Evolutionary conservation across 2,113 vertebrate genomes (phyloP).

Genomic region (Cricetomys ansorgei): DNA sequence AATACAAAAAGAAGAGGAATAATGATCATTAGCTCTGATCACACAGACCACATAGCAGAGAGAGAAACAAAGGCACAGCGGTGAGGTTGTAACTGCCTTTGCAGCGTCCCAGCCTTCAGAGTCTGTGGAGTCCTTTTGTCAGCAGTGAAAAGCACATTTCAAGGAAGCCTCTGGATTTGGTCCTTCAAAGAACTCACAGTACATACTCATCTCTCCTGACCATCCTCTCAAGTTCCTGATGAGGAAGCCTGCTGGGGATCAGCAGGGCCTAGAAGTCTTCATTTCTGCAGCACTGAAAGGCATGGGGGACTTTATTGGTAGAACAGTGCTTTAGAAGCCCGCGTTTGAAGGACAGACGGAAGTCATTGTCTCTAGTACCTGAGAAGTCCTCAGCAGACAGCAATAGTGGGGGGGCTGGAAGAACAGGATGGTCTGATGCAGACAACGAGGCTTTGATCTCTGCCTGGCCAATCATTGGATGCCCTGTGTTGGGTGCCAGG

Average conservation of each 20-base stretch:
- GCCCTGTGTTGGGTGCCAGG: background rate
- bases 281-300: background rate
- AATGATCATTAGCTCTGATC: background rate
- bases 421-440: background rate
- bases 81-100: background rate
- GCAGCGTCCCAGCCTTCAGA: background rate
- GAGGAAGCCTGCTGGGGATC: background rate
- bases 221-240: background rate
- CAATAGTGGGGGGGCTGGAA: background rate
- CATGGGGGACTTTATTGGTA: background rate
- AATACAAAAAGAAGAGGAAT: background rate
- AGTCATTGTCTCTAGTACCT: background rate
- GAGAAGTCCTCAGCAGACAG: background rate
- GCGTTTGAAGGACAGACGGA: background rate
- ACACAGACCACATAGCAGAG: background rate
- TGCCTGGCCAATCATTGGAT: background rate
- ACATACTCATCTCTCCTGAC: background rate
- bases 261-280: background rate
- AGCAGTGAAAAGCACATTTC: background rate
- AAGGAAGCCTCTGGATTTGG: background rate
- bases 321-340: background rate
- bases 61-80: background rate
- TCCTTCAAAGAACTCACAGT: constrained; percentile 15
- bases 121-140: background rate
- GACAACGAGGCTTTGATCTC: background rate